phyloP scores from a whole-genome alignment of 1,140 invertebrate genomes.

The Drosophila biarmipes region DNA sequence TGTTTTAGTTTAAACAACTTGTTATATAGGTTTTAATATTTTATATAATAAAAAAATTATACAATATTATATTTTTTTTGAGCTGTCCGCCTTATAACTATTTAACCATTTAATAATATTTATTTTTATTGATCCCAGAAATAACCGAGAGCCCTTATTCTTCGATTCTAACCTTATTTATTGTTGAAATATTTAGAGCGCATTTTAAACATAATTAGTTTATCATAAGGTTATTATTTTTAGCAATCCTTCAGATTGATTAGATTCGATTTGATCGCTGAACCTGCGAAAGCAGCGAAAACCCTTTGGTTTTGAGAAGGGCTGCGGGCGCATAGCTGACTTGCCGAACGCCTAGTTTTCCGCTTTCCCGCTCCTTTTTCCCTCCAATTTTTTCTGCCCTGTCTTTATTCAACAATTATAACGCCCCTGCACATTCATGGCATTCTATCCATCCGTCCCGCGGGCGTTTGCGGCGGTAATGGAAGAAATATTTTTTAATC shows the following conservation, averaged over 20 bases:
- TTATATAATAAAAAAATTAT: too few species aligned
- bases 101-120: too few species aligned
- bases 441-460: constrained; percentile 35
- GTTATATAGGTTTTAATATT: not conserved
- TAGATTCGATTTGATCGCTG: constrained; percentile 5
- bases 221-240: too few species aligned
- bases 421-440: constrained; percentile 32
- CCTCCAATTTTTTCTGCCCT: not conserved
- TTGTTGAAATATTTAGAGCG: too few species aligned
- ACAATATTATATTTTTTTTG: too few species aligned
- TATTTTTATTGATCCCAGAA: too few species aligned
- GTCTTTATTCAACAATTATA: constrained; percentile 31
- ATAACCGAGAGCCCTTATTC: too few species aligned
- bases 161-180: too few species aligned
- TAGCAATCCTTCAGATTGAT: not conserved
- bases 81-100: too few species aligned
- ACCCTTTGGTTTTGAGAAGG: constrained; percentile 1
- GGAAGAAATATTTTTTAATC: constrained; percentile 60
- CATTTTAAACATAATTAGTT: too few species aligned
- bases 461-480: constrained; percentile 39
- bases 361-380: not conserved
- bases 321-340: constrained; percentile 4
- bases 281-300: not conserved
- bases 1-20: not conserved
- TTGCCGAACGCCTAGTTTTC: too few species aligned